phyloP scores from a whole-genome alignment of 2,888 invertebrate species.

The Cosmia trapezina region DNA sequence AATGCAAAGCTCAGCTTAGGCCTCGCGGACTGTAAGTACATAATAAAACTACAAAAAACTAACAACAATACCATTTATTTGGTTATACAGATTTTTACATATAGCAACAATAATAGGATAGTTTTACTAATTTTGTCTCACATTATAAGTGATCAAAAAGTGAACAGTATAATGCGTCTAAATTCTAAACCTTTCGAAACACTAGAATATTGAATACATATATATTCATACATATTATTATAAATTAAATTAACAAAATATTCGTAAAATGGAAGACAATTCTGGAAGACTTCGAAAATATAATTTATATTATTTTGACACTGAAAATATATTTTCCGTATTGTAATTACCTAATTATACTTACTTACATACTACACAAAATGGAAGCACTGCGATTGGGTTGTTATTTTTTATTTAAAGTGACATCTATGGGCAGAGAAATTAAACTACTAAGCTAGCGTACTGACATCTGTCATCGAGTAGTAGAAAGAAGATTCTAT shows the following conservation, averaged over 20 bases:
- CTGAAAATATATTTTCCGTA: conserved; percentile 83
- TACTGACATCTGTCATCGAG: conserved; percentile 64
- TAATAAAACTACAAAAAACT: conserved; percentile 75
- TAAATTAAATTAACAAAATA: conserved; percentile 54
- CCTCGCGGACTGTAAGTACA: too few relatives aligned
- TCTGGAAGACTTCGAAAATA: conserved; percentile 74
- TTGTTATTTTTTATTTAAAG: conserved; percentile 48
- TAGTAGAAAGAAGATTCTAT: conserved; percentile 45
- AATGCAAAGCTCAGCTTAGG: too few relatives aligned
- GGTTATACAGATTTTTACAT: conserved; percentile 88
- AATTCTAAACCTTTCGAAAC: conserved; percentile 71
- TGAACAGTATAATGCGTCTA: conserved; percentile 80
- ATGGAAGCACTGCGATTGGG: conserved; percentile 73
- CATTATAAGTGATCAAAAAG: conserved; percentile 79
- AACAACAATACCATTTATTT: conserved; percentile 90
- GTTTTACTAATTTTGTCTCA: conserved; percentile 76
- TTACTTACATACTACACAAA: conserved; percentile 53
- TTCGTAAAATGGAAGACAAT: conserved; percentile 70
- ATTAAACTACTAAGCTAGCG: conserved; percentile 49
- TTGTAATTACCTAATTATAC: neutral
- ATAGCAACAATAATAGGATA: conserved; percentile 86
- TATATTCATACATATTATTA: conserved; percentile 57
- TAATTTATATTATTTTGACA: conserved; percentile 76
- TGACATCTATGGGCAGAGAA: conserved; percentile 41
- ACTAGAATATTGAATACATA: conserved; percentile 65